These are phyloP conservation scores for Euphysa ruthae DNA, from an alignment of 30 jellyfish, hydroid and myxozoan genomes.

Conservation along the genomic window DNA sequence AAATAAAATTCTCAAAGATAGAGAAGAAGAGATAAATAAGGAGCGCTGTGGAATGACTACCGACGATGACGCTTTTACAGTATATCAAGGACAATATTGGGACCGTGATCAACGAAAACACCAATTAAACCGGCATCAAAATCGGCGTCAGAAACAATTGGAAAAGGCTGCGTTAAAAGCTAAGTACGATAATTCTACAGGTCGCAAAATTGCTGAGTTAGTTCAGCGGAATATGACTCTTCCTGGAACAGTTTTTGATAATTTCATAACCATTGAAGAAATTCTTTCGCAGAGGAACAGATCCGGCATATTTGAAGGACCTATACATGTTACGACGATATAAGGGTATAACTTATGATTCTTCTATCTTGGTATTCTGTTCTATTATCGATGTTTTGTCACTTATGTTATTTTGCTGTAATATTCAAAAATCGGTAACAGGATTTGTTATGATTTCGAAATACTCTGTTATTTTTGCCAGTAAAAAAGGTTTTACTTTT, in stretches of 20 bases:
- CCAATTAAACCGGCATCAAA: conserved; percentile 67
- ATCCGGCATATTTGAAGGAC: conserved; percentile 77
- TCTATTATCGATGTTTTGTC: too few relatives aligned
- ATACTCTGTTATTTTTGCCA: too few relatives aligned
- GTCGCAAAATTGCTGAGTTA: conserved; percentile 68
- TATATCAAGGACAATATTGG: conserved; percentile 87
- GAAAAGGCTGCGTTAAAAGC: conserved; percentile 66
- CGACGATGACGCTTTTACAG: conserved; percentile 85
- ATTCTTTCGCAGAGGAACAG: conserved; percentile 80
- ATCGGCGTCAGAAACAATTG: conserved; percentile 53
- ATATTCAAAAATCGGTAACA: too few relatives aligned
- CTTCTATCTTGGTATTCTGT: too few relatives aligned
- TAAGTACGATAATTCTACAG: conserved; percentile 53
- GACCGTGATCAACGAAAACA: conserved; percentile 77
- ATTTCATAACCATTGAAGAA: conserved; percentile 79
- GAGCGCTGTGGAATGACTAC: conserved; percentile 92
- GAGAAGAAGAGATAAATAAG: conserved; percentile 72
- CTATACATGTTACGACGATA: conserved; percentile 87
- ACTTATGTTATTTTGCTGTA: too few relatives aligned
- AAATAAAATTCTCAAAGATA: conserved; percentile 52
- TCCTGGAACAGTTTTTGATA: conserved; percentile 69
- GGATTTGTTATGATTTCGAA: too few relatives aligned
- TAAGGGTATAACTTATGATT: too few relatives aligned
- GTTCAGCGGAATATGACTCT: conserved; percentile 84
- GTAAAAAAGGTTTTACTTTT: too few relatives aligned